Percentiles rank a stretch among this genome's conserved stretches.
Conservation (phyloP, 2,113 vertebrate genomes). For the Girardinichthys multiradiatus region DNA sequence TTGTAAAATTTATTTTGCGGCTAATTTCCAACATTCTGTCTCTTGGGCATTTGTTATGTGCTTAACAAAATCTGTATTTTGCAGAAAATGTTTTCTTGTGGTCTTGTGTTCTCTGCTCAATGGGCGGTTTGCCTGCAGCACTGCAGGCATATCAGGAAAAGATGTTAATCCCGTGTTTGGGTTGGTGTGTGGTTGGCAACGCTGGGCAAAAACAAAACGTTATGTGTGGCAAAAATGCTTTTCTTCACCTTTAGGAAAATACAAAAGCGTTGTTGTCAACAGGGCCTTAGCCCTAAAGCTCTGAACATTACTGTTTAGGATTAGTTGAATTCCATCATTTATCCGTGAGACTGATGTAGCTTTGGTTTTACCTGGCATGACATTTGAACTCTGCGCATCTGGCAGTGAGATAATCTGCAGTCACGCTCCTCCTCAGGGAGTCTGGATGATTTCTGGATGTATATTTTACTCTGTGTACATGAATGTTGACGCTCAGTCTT, state of each 20-base stretch:
- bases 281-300: neutral
- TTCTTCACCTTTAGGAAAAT: conserved; percentile 1
- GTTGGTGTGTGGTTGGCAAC: neutral
- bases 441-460: neutral
- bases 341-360: neutral
- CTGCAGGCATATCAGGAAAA: conserved; percentile 16
- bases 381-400: neutral
- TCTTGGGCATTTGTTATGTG: neutral
- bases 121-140: conserved; percentile 15
- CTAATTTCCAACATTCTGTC: neutral
- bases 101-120: conserved; percentile 20
- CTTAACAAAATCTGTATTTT: conserved; percentile 15
- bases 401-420: neutral
- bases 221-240: neutral
- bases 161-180: neutral
- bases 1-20: neutral
- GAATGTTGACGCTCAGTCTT: conserved; percentile 15
- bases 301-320: too few relatives aligned
- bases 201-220: conserved; percentile 1
- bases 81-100: conserved; percentile 20
- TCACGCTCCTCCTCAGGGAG: neutral
- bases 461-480: neutral
- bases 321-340: neutral
- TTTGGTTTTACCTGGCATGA: neutral
- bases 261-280: neutral